Evolutionary conservation across 2,113 vertebrate species (phyloP).

Genomic region (Neolamprologus brichardi): DNA sequence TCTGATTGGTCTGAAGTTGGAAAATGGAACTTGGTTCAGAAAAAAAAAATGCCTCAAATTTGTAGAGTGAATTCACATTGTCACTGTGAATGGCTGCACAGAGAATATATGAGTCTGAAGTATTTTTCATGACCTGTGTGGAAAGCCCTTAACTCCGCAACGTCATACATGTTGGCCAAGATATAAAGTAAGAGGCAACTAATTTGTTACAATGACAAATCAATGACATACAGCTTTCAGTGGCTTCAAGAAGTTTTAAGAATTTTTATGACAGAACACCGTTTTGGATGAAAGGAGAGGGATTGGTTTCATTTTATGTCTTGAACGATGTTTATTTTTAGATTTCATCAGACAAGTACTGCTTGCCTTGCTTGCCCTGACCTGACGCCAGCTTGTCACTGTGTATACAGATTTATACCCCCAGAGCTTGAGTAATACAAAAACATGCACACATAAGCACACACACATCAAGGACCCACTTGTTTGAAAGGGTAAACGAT

Average conservation of each 20-base stretch:
- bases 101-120: neutral
- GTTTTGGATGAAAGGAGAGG: neutral
- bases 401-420: neutral
- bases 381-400: neutral
- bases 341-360: neutral
- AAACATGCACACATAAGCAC: neutral
- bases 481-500: neutral
- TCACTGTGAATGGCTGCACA: neutral
- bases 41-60: neutral
- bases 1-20: neutral
- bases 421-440: neutral
- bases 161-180: neutral
- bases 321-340: neutral
- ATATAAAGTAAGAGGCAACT: neutral
- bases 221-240: neutral
- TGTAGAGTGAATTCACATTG: neutral
- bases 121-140: neutral
- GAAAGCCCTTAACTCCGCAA: neutral
- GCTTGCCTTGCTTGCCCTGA: neutral
- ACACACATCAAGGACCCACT: neutral
- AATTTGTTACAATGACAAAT: neutral
- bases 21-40: neutral
- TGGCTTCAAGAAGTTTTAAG: neutral
- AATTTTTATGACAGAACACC: neutral
- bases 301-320: neutral